phyloP scores from a whole-genome alignment of 2,113 vertebrate species.

The Melanotaenia duboulayi region DNA sequence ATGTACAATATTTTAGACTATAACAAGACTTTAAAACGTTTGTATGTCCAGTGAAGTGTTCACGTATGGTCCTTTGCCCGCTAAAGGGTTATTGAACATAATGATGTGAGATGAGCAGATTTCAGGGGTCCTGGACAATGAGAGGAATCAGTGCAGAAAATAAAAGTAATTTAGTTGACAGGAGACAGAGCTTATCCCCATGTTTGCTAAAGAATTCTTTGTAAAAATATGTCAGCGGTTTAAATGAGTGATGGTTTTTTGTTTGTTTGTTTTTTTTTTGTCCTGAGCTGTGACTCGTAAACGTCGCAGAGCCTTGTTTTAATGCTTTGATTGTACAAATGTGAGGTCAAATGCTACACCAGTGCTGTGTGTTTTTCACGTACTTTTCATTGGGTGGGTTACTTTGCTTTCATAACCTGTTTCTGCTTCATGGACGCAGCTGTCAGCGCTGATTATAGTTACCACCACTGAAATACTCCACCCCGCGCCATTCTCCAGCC shows the following conservation, averaged over 20 bases:
- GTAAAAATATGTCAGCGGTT: slow-evolving; percentile 54
- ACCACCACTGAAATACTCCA: slow-evolving; percentile 20
- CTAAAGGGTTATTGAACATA: not conserved
- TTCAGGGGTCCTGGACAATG: slow-evolving; percentile 24
- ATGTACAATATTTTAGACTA: too few relatives aligned
- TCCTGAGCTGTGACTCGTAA: slow-evolving; percentile 56
- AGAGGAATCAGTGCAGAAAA: slow-evolving; percentile 27
- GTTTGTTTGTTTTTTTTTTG: too few relatives aligned
- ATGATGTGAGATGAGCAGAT: not conserved
- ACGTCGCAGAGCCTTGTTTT: slow-evolving; percentile 61
- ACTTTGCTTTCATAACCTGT: slow-evolving; percentile 35
- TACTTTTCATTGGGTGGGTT: slow-evolving; percentile 25
- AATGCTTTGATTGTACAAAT: slow-evolving; percentile 60
- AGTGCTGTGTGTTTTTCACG: slow-evolving; percentile 27
- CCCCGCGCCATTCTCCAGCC: slow-evolving; percentile 2
- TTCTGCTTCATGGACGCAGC: slow-evolving; percentile 26
- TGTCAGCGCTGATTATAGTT: slow-evolving; percentile 34
- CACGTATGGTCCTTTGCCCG: too few relatives aligned
- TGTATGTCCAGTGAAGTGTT: too few relatives aligned
- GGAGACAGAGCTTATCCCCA: slow-evolving; percentile 34
- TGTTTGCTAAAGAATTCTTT: slow-evolving; percentile 32
- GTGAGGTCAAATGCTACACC: slow-evolving; percentile 35
- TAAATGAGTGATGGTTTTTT: slow-evolving; percentile 49
- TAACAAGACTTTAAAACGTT: too few relatives aligned
- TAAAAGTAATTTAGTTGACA: slow-evolving; percentile 39